Conservation (phyloP, 2,888 invertebrate genomes). For the Autographa gamma region DNA sequence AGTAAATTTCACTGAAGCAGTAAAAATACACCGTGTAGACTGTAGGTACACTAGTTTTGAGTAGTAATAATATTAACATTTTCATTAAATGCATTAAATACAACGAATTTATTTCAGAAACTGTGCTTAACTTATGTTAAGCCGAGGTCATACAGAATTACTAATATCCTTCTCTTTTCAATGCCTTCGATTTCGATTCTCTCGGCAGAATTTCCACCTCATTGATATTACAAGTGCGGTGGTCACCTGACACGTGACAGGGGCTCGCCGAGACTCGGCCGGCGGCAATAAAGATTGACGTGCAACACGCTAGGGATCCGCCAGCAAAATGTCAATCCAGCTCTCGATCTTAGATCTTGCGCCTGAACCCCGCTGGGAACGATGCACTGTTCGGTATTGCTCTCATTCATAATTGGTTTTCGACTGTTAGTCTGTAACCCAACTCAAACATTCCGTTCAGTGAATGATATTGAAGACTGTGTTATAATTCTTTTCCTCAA, state of each 20-base stretch:
- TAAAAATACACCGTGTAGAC: too few species aligned
- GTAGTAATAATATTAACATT: too few species aligned
- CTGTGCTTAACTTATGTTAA: too few species aligned
- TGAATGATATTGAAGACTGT: not conserved
- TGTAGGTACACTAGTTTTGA: too few species aligned
- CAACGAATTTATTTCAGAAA: too few species aligned
- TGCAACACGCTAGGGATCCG: conserved; percentile 69
- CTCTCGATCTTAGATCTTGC: conserved; percentile 80
- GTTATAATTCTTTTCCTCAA: not conserved
- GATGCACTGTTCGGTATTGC: conserved; percentile 61
- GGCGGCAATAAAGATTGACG: conserved; percentile 84
- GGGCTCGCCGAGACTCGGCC: conserved; percentile 58
- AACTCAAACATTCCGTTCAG: conserved; percentile 19
- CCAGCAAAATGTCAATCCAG: conserved; percentile 82
- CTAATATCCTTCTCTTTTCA: not conserved
- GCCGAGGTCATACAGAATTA: not conserved
- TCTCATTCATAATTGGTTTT: conserved; percentile 52
- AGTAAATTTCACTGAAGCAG: not conserved
- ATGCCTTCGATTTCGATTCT: not conserved
- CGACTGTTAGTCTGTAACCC: conserved; percentile 18
- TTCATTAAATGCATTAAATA: too few species aligned
- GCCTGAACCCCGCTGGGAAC: conserved; percentile 65
- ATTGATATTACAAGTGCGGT: conserved; percentile 44
- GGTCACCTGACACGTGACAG: conserved; percentile 74
- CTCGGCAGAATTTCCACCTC: conserved; percentile 9